Evolutionary conservation across 2,797 vertebrate species (phyloP), one percentile per base, ranked within the genome.

Genomic region (Sebastes wilsoni): DNA sequence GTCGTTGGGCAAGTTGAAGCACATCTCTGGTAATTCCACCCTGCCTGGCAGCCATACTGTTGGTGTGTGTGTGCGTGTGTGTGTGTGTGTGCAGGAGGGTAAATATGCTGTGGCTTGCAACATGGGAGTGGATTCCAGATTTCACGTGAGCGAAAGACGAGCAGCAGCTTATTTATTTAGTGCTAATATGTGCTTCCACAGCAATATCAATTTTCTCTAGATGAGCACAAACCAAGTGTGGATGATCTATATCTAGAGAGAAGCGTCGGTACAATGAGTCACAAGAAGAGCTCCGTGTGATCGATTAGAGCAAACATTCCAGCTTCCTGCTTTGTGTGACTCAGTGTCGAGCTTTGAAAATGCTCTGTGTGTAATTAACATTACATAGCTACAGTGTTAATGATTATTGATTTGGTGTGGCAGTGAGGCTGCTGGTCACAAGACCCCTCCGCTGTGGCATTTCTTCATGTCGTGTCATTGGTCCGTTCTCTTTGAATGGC

Each of bases 1-100:
- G 93, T 90, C 30, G 87, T 83, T 73, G 85, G 91, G 90, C 95
- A 88, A 92, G 95, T 93, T 89, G 86, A 89, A 94, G 89, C 92
- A 94, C 85, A 92, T 93, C 89, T 85, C 80, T 88, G 73, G 87
- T 88, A 84, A 94, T 93, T 91, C 91, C 90, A 86, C 87, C 89
- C 89, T 94, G 91, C 89, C 92, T 92, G 93, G 93, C 91, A 92
- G 91, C 86, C 2, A 86, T 83, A 59, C 55, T 65, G 38, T 65
- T 65, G 28, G 49, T 80, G 72, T 74, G 72, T 71, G 38, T 77
- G 66, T 79, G 72, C 18, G 38, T 79, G 66, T 72, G 66, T 72
- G 65, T 84, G 75, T n/a, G 56, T 67, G 64, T 25, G 38, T 58
- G 46, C 23, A 80, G 66, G 60, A 79, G 49, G 56, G 73, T 84